These are phyloP conservation scores for Pempheris klunzingeri DNA, from an alignment of 2,797 vertebrate species.

Conservation along the genomic window DNA sequence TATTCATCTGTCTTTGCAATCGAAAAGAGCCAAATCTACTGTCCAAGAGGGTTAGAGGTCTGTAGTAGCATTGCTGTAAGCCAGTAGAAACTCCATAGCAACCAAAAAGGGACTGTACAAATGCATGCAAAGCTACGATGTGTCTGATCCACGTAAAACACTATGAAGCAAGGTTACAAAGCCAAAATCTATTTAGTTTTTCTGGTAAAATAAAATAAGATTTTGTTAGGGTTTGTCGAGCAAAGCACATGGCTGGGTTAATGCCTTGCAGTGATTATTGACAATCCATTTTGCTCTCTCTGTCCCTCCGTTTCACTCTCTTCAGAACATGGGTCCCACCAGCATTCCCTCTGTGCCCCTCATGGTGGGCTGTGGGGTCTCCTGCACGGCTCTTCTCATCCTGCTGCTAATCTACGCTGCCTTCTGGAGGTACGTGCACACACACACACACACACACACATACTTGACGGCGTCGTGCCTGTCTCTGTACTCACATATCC, in stretches of 20 bases:
- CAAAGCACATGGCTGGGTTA: neutral
- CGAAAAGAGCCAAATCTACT: neutral
- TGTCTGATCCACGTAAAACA: neutral
- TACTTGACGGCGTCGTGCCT: neutral
- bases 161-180: neutral
- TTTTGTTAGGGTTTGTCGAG: neutral
- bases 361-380: constrained; percentile 98
- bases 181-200: too few species aligned
- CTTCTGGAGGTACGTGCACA: constrained; percentile 93
- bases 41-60: neutral
- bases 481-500: constrained; percentile 1
- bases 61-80: neutral
- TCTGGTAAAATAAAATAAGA: neutral
- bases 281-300: neutral
- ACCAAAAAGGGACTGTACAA: neutral
- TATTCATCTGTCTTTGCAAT: neutral
- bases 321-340: constrained; percentile 93
- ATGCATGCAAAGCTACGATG: neutral
- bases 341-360: constrained; percentile 94
- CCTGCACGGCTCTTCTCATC: constrained; percentile 95
- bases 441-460: neutral
- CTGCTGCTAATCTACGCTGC: constrained; percentile 96
- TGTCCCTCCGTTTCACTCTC: constrained; percentile 6
- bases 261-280: neutral
- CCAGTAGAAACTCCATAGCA: neutral